Percentiles rank a stretch among this genome's conserved stretches.
Evolutionary conservation across 2,797 vertebrate species (phyloP).

Genomic region (Trematomus bernacchii): DNA sequence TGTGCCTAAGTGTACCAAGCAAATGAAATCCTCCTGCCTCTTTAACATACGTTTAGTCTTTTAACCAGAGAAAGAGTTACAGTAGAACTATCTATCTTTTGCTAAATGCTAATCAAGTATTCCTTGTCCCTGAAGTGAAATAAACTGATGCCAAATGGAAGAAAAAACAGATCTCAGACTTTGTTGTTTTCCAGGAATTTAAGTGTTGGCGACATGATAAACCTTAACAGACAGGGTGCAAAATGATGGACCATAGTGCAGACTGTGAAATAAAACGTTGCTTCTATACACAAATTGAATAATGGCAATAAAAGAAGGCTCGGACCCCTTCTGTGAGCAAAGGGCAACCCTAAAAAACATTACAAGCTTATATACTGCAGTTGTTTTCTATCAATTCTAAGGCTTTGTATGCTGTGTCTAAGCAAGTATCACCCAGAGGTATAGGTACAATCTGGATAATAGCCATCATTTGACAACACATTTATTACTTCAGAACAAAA

Average conservation of each 20-base stretch:
- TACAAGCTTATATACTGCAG: not conserved
- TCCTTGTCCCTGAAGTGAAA: conserved; percentile 72
- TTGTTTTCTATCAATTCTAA: not conserved
- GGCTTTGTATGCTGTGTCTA: not conserved
- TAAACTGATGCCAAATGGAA: conserved; percentile 83
- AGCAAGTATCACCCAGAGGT: not conserved
- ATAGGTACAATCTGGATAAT: not conserved
- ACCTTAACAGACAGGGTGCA: not conserved
- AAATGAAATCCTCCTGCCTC: conserved; percentile 76
- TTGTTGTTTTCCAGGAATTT: conserved; percentile 17
- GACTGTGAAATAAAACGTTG: too few species aligned
- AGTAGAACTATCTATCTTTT: conserved; percentile 80
- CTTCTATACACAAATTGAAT: not conserved
- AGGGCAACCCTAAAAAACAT: not conserved
- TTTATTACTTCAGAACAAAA: conserved; percentile 33
- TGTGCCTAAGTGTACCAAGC: conserved; percentile 80
- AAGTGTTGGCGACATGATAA: not conserved
- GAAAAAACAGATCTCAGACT: not conserved
- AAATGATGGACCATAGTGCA: not conserved
- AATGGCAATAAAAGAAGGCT: not conserved
- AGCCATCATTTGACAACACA: not conserved
- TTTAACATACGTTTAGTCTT: conserved; percentile 78
- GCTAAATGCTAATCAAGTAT: conserved; percentile 78
- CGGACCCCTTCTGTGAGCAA: not conserved
- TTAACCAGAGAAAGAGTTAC: conserved; percentile 77